A percentile compares a stretch with the other conserved stretches of the same genome.
These are phyloP conservation scores for Schlechtendalia chinensis DNA, from an alignment of 1,140 invertebrate species.

Conservation along the genomic window DNA sequence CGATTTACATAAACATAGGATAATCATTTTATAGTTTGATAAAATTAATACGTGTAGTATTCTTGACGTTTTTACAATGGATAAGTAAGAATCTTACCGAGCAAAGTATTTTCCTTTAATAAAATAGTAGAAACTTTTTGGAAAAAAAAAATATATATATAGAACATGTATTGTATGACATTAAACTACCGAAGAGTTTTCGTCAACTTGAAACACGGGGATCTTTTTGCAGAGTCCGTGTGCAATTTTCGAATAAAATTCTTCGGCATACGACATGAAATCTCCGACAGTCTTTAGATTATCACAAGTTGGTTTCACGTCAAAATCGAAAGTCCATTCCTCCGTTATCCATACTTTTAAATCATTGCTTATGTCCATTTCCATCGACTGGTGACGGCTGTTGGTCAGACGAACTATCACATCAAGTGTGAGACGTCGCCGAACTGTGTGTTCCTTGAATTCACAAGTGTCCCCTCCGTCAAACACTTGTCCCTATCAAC, in stretches of 20 bases:
- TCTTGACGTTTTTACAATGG: too few relatives aligned
- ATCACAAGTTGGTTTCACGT: background rate
- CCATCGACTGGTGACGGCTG: background rate
- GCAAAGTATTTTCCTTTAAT: too few relatives aligned
- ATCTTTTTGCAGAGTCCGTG: too few relatives aligned
- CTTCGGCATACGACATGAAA: background rate
- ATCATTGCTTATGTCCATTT: background rate
- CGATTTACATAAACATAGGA: too few relatives aligned
- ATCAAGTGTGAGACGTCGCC: background rate
- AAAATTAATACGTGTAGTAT: too few relatives aligned
- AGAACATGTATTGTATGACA: too few relatives aligned
- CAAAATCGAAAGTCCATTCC: background rate
- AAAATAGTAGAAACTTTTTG: too few relatives aligned
- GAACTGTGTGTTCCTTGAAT: slow-evolving; percentile 24
- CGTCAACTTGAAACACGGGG: too few relatives aligned
- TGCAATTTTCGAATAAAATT: background rate
- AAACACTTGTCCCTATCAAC: slow-evolving; percentile 24
- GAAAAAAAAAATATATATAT: too few relatives aligned
- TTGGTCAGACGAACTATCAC: background rate
- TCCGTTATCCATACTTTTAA: slow-evolving; percentile 25
- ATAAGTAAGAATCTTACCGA: too few relatives aligned
- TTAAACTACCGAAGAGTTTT: too few relatives aligned
- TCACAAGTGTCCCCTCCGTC: slow-evolving; percentile 29
- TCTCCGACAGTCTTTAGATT: background rate
- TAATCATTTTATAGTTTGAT: too few relatives aligned